These are phyloP conservation scores for Ciconia nigra DNA, from an alignment of 2,797 vertebrate genomes.

Conservation along the genomic window DNA sequence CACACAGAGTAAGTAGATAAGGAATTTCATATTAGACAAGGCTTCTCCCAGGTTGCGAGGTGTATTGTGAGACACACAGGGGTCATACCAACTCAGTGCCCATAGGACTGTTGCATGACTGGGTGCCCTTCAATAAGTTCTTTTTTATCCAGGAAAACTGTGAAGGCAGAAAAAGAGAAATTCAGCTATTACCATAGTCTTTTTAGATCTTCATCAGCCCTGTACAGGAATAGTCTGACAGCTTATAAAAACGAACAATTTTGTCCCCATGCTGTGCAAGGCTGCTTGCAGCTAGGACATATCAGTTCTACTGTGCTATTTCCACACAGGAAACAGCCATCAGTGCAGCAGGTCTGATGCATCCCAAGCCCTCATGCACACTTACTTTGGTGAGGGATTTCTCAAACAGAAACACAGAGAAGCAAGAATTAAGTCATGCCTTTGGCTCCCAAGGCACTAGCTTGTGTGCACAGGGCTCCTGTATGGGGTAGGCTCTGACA, in stretches of 20 bases:
- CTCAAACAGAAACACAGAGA: background rate
- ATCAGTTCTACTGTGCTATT: background rate
- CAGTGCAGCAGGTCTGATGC: background rate
- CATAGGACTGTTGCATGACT: background rate
- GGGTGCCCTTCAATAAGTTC: background rate
- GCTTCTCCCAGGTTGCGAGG: background rate
- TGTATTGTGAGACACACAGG: background rate
- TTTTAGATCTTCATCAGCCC: background rate
- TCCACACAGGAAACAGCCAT: background rate
- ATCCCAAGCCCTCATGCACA: background rate
- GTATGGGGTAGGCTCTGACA: background rate
- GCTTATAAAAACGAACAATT: background rate
- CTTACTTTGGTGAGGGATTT: background rate
- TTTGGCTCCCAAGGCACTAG: background rate
- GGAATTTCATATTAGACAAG: background rate
- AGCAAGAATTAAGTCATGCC: background rate
- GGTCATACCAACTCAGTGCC: background rate
- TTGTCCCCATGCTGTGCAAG: background rate
- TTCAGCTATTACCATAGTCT: background rate
- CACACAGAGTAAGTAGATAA: background rate
- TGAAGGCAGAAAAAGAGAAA: background rate
- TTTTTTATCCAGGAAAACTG: background rate
- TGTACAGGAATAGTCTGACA: background rate
- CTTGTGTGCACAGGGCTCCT: background rate
- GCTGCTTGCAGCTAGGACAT: background rate